Conservation (phyloP, 35 echinoderm and acorn worm species). For the Anneissia japonica region DNA sequence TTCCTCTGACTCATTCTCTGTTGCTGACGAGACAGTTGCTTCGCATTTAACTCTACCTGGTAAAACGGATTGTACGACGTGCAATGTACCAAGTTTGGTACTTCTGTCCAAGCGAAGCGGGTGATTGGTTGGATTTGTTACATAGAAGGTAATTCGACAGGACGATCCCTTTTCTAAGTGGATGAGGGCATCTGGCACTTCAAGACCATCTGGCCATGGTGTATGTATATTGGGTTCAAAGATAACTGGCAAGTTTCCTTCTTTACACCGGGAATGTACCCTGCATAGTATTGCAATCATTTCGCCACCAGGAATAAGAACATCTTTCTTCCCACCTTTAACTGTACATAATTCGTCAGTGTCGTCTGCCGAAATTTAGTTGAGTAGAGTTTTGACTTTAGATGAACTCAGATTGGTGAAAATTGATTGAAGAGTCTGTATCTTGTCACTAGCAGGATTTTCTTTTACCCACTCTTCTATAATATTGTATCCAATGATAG, state of each 20-base stretch:
- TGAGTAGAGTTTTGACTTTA: not conserved
- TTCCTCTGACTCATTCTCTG: not conserved
- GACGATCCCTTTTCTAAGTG: not conserved
- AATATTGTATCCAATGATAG: slow-evolving; percentile 15
- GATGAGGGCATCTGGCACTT: not conserved
- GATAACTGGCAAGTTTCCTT: not conserved
- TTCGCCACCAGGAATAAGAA: not conserved
- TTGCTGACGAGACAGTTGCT: not conserved
- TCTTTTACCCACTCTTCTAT: not conserved
- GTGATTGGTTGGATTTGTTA: not conserved
- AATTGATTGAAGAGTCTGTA: not conserved
- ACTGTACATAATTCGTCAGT: not conserved
- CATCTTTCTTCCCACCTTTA: not conserved
- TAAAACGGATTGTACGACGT: not conserved
- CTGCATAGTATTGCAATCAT: not conserved
- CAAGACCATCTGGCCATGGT: not conserved
- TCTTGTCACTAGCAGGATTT: not conserved
- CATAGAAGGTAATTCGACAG: not conserved
- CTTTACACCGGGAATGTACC: not conserved
- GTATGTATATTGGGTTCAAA: not conserved
- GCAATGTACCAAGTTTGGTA: not conserved
- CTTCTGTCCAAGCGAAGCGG: not conserved
- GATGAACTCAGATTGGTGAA: not conserved
- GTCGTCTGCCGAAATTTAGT: not conserved
- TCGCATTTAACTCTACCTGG: not conserved